Conservation (phyloP, 2,113 vertebrate species). For the Hemichromis elongatus region DNA sequence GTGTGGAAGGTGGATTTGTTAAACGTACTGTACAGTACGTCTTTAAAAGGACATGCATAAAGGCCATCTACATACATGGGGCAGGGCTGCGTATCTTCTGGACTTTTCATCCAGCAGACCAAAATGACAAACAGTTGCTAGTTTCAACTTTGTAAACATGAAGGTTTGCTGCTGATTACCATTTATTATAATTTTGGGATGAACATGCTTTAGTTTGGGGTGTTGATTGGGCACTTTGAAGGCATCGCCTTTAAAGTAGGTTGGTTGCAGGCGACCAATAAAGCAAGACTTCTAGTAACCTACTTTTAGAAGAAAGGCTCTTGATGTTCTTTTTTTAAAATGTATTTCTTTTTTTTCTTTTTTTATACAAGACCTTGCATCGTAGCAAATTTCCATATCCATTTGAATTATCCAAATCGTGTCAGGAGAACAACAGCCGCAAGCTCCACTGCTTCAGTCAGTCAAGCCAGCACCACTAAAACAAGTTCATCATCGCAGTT, state of each 20-base stretch:
- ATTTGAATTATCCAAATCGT: constrained; percentile 33
- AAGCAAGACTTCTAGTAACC: background rate
- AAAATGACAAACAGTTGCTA: background rate
- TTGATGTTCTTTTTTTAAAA: background rate
- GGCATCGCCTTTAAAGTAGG: background rate
- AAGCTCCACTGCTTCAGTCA: background rate
- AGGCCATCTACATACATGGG: background rate
- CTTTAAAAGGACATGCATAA: background rate
- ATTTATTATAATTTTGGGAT: background rate
- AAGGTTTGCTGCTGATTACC: background rate
- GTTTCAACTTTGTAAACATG: background rate
- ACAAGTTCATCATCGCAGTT: background rate
- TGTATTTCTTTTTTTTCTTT: background rate
- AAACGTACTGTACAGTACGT: background rate
- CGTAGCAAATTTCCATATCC: constrained; percentile 1
- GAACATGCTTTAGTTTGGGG: background rate
- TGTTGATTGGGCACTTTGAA: background rate
- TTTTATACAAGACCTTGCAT: background rate
- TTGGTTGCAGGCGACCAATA: background rate
- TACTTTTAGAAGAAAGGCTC: rapidly evolving
- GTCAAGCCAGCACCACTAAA: background rate
- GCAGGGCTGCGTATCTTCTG: background rate
- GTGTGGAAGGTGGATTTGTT: background rate
- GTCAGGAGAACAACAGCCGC: background rate
- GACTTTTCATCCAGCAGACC: background rate